Conservation (phyloP, 2,797 vertebrate species). For the Neosilurus hyrtlii region DNA sequence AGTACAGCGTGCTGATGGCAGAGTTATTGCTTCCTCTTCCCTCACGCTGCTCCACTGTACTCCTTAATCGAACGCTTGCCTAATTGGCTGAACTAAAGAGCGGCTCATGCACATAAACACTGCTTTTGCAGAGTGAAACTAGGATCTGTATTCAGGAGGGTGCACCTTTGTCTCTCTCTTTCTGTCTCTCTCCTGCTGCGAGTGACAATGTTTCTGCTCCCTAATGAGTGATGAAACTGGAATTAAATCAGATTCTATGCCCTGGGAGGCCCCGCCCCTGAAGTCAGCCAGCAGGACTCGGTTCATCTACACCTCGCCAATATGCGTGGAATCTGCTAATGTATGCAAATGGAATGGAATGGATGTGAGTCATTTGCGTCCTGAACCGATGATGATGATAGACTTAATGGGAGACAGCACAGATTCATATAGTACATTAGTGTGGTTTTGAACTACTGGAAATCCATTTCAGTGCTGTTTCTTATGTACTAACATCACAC, state of each 20-base stretch:
- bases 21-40: conserved; percentile 64
- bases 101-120: conserved; percentile 45
- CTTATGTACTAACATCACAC: not conserved
- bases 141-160: not conserved
- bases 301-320: conserved; percentile 39
- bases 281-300: conserved; percentile 34
- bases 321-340: conserved; percentile 30
- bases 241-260: conserved; percentile 36
- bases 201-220: not conserved
- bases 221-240: conserved; percentile 39
- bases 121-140: conserved; percentile 16
- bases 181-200: conserved; percentile 40
- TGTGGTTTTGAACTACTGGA: not conserved
- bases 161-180: conserved; percentile 1
- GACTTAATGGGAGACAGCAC: conserved; percentile 17
- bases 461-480: conserved; percentile 6
- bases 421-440: conserved; percentile 28
- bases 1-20: conserved; percentile 61
- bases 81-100: conserved; percentile 66
- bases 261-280: conserved; percentile 33
- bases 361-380: conserved; percentile 39
- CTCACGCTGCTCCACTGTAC: conserved; percentile 58
- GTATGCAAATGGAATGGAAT: conserved; percentile 45
- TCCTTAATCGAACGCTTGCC: conserved; percentile 51
- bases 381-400: conserved; percentile 9